Base-by-base conservation (phyloP, 2,113 vertebrate genomes). In the Rhinoderma darwinii region DNA sequence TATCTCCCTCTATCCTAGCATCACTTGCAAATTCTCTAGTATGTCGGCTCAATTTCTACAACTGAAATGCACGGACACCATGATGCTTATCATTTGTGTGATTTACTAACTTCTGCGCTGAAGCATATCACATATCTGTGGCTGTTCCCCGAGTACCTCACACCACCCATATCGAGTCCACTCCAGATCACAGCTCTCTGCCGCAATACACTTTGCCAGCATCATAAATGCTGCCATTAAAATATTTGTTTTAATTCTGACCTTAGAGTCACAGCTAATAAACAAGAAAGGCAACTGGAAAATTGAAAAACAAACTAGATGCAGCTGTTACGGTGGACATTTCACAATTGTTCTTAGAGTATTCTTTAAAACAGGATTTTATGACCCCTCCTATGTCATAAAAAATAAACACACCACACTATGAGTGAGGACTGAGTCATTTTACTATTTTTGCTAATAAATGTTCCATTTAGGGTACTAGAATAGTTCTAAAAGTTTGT, bases 191-290 rank as follows among this genome's bases (percentile, higher is more conserved):
- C 88, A 18, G 88, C 54, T 44, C 68, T 17, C 56, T 84, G 84
- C 76, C 84, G 8, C 44, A 17, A 72, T 66, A 50, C 86, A 89
- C 89, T 61, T 84, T 90, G 92, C 90, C 91, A 92, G 83, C 89
- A 89, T 79, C 90, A 90, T 91, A 92, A 92, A 92, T 89, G 90
- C 90, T 88, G 89, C 91, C 92, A 92, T 92, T 92, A 92, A 92
- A 94, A 92, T 91, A 92, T 94, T 93, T 93, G 90, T 91, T 94
- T 94, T 93, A 93, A 93, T 93, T 94, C 89, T 89, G 92, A 91
- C 92, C 91, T 91, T 89, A 84, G 90, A 95, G 94, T 94, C 93
- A 92, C 90, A 94, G 93, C 91, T 93, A 92, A 93, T 93, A 94
- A 95, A 95, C 92, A 93, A 95, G 89, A 91, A 91, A 91, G 90